phyloP scores from a whole-genome alignment of 1,140 invertebrate species.

The Drosophila leontia region DNA sequence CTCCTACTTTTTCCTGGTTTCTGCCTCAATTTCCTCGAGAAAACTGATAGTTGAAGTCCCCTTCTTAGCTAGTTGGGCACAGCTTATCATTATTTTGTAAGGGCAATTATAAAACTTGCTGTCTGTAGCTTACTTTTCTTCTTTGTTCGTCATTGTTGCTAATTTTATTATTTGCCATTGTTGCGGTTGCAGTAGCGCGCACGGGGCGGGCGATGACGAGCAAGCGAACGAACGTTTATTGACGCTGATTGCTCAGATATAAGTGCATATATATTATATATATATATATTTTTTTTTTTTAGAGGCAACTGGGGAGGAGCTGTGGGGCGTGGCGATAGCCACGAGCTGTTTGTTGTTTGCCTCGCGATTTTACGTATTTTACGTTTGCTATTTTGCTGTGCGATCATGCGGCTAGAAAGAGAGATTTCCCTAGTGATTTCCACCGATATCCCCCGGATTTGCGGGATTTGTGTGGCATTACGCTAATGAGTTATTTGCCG shows the following conservation, averaged over 20 bases:
- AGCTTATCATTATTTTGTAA: constrained; percentile 28
- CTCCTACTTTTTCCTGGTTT: not conserved
- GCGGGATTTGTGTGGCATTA: constrained; percentile 37
- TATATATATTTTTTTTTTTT: not conserved
- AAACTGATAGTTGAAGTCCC: not conserved
- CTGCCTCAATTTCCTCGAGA: not conserved
- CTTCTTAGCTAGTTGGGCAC: not conserved
- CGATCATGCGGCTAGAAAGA: constrained; percentile 40
- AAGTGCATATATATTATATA: constrained; percentile 29
- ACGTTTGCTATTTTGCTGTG: constrained; percentile 24
- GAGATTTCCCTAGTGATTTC: constrained; percentile 33
- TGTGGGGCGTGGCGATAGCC: constrained; percentile 16
- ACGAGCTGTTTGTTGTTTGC: constrained; percentile 55
- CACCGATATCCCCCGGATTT: constrained; percentile 21
- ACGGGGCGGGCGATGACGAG: constrained; percentile 18
- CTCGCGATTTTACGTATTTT: constrained; percentile 23
- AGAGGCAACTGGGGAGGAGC: not conserved
- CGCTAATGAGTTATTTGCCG: constrained; percentile 44
- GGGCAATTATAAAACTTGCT: constrained; percentile 37
- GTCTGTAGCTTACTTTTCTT: constrained; percentile 11
- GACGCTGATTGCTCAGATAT: constrained; percentile 47
- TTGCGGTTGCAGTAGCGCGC: constrained; percentile 13
- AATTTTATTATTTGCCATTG: constrained; percentile 52
- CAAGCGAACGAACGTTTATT: constrained; percentile 24
- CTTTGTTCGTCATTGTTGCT: constrained; percentile 51